Evolutionary conservation across 1,140 invertebrate genomes (phyloP).

Genomic region (Phocides pigmalion): DNA sequence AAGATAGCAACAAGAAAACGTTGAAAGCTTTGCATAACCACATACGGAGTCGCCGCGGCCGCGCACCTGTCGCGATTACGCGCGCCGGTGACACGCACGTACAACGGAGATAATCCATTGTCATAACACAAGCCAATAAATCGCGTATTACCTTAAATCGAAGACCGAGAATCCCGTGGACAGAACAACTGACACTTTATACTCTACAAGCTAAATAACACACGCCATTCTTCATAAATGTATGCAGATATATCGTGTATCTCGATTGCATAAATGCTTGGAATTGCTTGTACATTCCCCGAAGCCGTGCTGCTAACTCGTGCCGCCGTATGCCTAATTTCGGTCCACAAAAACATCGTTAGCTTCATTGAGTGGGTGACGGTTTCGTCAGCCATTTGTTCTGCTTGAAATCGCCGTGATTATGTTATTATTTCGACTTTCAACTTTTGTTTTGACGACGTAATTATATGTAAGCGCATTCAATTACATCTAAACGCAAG

Average conservation of each 20-base stretch:
- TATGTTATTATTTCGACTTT: conserved; percentile 51
- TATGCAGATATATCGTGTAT: conserved; percentile 25
- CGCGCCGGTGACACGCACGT: conserved; percentile 26
- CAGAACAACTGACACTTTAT: conserved; percentile 4
- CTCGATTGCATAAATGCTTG: conserved; percentile 21
- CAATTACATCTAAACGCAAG: conserved; percentile 23
- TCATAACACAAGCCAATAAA: conserved; percentile 27
- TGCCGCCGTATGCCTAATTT: conserved; percentile 32
- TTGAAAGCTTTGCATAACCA: background rate
- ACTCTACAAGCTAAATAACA: conserved; percentile 7
- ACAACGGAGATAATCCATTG: conserved; percentile 32
- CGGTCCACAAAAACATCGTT: conserved; percentile 32
- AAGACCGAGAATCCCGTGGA: conserved; percentile 26
- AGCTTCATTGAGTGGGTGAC: conserved; percentile 39
- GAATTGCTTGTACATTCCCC: conserved; percentile 32
- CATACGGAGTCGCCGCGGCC: background rate
- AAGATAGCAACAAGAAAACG: conserved; percentile 30
- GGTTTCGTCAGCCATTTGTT: conserved; percentile 50
- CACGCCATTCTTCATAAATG: conserved; percentile 30
- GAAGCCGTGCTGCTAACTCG: background rate
- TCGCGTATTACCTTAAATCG: conserved; percentile 30
- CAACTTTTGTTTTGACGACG: conserved; percentile 45
- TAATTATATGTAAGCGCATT: conserved; percentile 42
- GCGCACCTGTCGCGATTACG: conserved; percentile 25
- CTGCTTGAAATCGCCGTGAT: conserved; percentile 42